Base-by-base conservation (phyloP, 2,888 invertebrate genomes). In the Parelbella ahira region DNA sequence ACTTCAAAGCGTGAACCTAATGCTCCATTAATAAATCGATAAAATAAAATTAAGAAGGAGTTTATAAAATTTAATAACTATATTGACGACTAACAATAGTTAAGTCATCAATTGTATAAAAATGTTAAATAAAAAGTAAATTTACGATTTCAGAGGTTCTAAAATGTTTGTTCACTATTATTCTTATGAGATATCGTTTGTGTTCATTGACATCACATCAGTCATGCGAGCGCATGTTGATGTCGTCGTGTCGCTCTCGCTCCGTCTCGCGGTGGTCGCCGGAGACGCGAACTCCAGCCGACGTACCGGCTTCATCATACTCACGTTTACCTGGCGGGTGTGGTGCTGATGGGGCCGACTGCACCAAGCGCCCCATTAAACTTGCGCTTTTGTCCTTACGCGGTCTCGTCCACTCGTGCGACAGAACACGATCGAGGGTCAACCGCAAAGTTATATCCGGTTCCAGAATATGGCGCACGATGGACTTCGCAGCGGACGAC, bases 401-500 rank as follows among this genome's bases (percentile, higher is more conserved):
- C 23, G 87, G 89, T 52, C 90, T 80, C 29, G 93, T 84, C 95
- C 95, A 96, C 51, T 93, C 93, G 67, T 94, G 94, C 34, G 91
- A 90, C 39, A 94, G 73, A 39, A 95, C 91, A 45, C 93, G 89
- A 50, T 93, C 93, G 52, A 96, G 75, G 9, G 93, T 93, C 56
- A 94, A 83, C 44, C 97, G 90, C 45, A 91, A 84, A 9, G 92
- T 92, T 24, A 95, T 91, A 60, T 97, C 94, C 0, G 97, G 96
- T 70, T 97, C 96, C 44, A 97, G 78, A 49, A 97, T 92, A 49
- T 92, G 91, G 15, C 92, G 87, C 8, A 97, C 93, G 30, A 97
- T 90, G 12, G 92, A 91, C 75, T 94, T 95, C 1, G 93, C 93
- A 33, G 90, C 84, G 0, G 91, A 76, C 0, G 95, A 91, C 38